These are phyloP conservation scores for Sycophila sp. DNA, from an alignment of 1,140 invertebrate genomes.

Conservation along the genomic window DNA sequence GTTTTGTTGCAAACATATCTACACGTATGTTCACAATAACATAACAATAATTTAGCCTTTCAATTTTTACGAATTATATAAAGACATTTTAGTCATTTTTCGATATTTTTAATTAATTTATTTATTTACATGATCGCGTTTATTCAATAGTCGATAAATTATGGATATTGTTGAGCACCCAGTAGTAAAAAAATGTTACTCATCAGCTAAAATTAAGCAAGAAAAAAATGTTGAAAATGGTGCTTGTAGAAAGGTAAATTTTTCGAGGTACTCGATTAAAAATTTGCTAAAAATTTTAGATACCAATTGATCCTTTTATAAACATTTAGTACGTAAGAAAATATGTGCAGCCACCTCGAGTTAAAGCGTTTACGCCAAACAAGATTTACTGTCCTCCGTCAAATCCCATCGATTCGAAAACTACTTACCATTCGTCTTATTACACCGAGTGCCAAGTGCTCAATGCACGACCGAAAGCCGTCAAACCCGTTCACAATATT, in stretches of 20 bases:
- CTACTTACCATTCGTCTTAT: slow-evolving; percentile 71
- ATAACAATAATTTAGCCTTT: not conserved
- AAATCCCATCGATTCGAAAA: slow-evolving; percentile 65
- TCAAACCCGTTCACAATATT: slow-evolving; percentile 57
- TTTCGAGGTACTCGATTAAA: not conserved
- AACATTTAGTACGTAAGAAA: slow-evolving; percentile 51
- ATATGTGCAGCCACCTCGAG: slow-evolving; percentile 71
- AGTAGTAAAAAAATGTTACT: not conserved
- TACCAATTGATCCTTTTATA: not conserved
- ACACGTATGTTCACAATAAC: slow-evolving; percentile 20
- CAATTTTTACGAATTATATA: not conserved
- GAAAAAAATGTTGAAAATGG: not conserved
- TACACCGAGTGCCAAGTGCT: slow-evolving; percentile 54
- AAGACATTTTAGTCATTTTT: not conserved
- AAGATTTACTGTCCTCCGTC: slow-evolving; percentile 64
- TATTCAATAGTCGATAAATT: slow-evolving; percentile 3
- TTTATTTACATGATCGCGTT: not conserved
- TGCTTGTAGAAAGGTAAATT: too few relatives aligned
- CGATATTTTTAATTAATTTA: too few relatives aligned
- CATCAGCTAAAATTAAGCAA: slow-evolving; percentile 1
- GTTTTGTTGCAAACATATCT: slow-evolving; percentile 19
- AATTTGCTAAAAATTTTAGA: too few relatives aligned
- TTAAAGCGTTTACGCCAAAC: slow-evolving; percentile 65
- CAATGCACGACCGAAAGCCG: slow-evolving; percentile 48
- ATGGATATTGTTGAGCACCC: slow-evolving; percentile 41